Evolutionary conservation across 2,888 invertebrate genomes (phyloP), one percentile per base, ranked within the genome.

Genomic region (Uloborus plumipes): DNA sequence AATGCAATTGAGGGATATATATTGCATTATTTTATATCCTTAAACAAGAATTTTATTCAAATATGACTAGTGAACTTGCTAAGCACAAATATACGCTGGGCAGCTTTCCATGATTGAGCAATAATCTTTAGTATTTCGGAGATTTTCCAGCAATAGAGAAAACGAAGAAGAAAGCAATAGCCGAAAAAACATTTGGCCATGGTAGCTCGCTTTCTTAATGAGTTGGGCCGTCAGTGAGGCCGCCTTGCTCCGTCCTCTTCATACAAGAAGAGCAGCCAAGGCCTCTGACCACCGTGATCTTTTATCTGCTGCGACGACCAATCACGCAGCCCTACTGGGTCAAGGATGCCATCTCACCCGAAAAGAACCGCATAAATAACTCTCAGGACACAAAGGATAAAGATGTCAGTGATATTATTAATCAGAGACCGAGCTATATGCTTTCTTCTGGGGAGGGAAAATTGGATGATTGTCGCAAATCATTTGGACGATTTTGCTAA

Each of bases 301-400:
- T 78, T 53, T 78, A 78, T 78, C 77, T 71, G 51, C 39, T n/a
- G 69, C 69, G 72, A 31, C 71, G 62, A 72, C 78, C 72, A 79
- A 79, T 79, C 72, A 79, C 66, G 66, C 51, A 58, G 50, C 47
- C 72, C 39, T 31, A 79, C 65, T 72, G 61, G 78, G 78, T 79
- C 78, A 79, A 79, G 78, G 72, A 79, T 79, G 66, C 71, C 65
- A 49, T 55, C 77, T 77, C 70, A 70, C 55, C 70, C 70, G 70
- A 70, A 71, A 77, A 77, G 70, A 77, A 77, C 70, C 70, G 77
- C 58, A 77, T 58, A 77, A 77, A 77, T 77, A 77, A 77, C 77
- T 70, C 77, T 55, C 22, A 26, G 65, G 49, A 65, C 62, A 53
- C 61, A 76, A 50, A 49, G 58, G 76, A 77, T 62, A 65, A 64